phyloP scores from a whole-genome alignment of 2,888 invertebrate species.

The Apantesis nais region DNA sequence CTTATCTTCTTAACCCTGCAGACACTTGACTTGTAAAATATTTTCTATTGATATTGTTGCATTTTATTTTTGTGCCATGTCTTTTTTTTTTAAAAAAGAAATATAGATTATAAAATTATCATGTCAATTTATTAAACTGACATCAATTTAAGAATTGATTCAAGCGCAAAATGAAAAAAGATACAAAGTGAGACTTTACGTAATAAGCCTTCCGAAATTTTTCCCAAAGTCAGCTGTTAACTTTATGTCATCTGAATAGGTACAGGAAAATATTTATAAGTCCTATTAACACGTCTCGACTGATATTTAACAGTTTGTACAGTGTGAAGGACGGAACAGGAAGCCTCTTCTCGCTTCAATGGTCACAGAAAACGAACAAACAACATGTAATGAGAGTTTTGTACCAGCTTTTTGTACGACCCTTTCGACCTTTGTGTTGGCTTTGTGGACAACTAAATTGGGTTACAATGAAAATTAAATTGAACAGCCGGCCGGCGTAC shows the following conservation, averaged over 20 bases:
- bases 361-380: slow-evolving; percentile 65
- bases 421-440: slow-evolving; percentile 67
- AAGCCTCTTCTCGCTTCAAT: slow-evolving; percentile 67
- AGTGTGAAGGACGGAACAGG: slow-evolving; percentile 68
- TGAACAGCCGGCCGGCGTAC: slow-evolving; percentile 21
- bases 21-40: no score
- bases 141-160: slow-evolving; percentile 28
- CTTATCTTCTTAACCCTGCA: no score
- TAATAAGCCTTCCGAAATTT: slow-evolving; percentile 29
- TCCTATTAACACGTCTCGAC: slow-evolving; percentile 50
- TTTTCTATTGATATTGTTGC: no score
- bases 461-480: slow-evolving; percentile 45
- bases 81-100: no score
- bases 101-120: no score
- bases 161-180: slow-evolving; percentile 35
- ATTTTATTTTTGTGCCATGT: no score
- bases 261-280: slow-evolving; percentile 58
- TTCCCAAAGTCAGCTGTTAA: slow-evolving; percentile 21
- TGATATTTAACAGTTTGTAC: slow-evolving; percentile 48
- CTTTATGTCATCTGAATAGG: slow-evolving; percentile 33
- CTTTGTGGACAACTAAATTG: slow-evolving; percentile 51
- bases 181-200: no score
- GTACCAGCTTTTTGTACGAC: slow-evolving; percentile 70
- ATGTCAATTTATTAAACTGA: slow-evolving; percentile 27
- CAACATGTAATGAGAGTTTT: slow-evolving; percentile 70